Evolutionary conservation across 1,140 invertebrate species (phyloP), one percentile per base, ranked within the genome.

Genomic region (Achroia grisella): DNA sequence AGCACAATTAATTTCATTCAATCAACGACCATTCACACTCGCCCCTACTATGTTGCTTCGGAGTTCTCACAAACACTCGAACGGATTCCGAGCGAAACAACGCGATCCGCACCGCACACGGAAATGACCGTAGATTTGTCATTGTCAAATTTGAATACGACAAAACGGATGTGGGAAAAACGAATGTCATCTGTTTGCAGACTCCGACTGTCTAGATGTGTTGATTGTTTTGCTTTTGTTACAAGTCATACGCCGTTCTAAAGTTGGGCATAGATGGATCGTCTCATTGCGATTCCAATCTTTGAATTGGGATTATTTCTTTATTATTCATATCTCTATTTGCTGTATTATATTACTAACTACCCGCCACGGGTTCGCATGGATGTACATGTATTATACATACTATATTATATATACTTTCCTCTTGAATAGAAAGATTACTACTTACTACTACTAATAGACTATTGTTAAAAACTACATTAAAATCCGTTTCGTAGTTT

Each of bases 71-170:
- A 14, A 61, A 64, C 50, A 63, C 56, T 59, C 41, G 41, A 44
- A 40, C 44, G 51, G 65, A 71, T 64, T 60, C 59, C 64, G 69
- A 80, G 78, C 78, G 71, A 77, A 77, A 23, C 17, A n/a, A 6
- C n/a, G 10, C 13, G 35, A 8, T 15, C 69, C 72, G 61, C 69
- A 23, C 66, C 76, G 78, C 17, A 23, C 43, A 23, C 66, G 78
- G 78, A 83, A 83, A 80, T 72, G 69, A 71, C 78, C 76, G 63
- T 52, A 61, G 64, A 80, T 83, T 80, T 80, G 72, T 80, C 78
- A 80, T 50, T 71, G 79, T 83, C 76, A 80, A 74, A 83, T 83
- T 83, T 83, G 76, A 83, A 83, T 83, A 71, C 71, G 39, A 23
- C 48, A 62, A 59, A 66, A 57, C 66, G 69, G 66, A 74, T 70